phyloP scores from a whole-genome alignment of 2,888 invertebrate genomes.

The Crematogaster levior region DNA sequence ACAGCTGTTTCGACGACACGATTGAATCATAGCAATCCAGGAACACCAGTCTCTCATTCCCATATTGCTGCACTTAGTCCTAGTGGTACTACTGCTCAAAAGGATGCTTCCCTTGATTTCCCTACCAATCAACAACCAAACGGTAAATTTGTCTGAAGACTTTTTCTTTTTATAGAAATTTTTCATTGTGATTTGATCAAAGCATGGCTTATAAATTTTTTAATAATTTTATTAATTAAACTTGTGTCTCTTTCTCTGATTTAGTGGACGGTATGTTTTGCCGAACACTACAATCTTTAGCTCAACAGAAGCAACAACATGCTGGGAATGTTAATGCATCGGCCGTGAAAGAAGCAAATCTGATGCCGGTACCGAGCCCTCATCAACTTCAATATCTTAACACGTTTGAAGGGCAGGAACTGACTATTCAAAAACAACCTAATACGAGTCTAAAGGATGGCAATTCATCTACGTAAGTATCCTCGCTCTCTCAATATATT shows the following conservation, averaged over 20 bases:
- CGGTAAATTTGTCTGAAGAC: slow-evolving; percentile 78
- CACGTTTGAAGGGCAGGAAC: slow-evolving; percentile 98
- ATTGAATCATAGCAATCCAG: slow-evolving; percentile 90
- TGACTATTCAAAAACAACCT: slow-evolving; percentile 98
- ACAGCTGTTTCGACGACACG: slow-evolving; percentile 80
- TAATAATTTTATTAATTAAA: slow-evolving; percentile 29
- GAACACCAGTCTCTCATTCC: slow-evolving; percentile 89
- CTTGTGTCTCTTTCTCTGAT: slow-evolving; percentile 63
- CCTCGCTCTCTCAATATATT: neutral
- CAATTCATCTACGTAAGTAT: slow-evolving; percentile 90
- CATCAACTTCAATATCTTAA: slow-evolving; percentile 98
- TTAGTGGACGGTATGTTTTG: slow-evolving; percentile 89
- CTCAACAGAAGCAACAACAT: slow-evolving; percentile 88
- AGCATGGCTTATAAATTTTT: slow-evolving; percentile 28
- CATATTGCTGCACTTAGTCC: slow-evolving; percentile 84
- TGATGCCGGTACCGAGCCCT: slow-evolving; percentile 98
- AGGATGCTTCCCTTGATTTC: slow-evolving; percentile 83
- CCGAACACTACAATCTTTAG: slow-evolving; percentile 88
- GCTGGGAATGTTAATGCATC: slow-evolving; percentile 82
- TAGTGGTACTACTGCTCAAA: slow-evolving; percentile 82
- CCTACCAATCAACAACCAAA: slow-evolving; percentile 85
- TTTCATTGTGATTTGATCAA: slow-evolving; percentile 13
- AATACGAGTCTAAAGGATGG: slow-evolving; percentile 95
- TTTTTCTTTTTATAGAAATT: slow-evolving; percentile 49
- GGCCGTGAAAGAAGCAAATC: slow-evolving; percentile 92